These are phyloP conservation scores for Arenicola marina DNA, from an alignment of 2,888 invertebrate species.

Conservation along the genomic window DNA sequence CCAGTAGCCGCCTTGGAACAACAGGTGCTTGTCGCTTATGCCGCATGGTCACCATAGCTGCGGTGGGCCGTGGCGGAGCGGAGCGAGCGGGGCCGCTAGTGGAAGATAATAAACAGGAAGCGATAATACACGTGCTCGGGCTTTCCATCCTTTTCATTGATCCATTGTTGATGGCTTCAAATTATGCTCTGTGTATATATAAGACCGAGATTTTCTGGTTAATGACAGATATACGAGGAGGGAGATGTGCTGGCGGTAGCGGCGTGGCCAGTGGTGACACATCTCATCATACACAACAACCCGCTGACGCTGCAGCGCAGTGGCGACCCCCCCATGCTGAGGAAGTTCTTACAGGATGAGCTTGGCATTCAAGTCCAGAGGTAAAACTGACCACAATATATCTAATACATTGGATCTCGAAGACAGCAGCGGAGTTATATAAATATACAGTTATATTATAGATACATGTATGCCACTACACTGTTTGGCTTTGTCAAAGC, in stretches of 20 bases:
- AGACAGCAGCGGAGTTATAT: background rate
- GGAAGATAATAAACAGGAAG: background rate
- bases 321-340: conserved; percentile 56
- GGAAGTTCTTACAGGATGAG: conserved; percentile 51
- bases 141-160: no score
- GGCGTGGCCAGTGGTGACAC: conserved; percentile 57
- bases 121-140: no score
- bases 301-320: conserved; percentile 50
- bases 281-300: conserved; percentile 54
- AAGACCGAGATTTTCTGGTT: no score
- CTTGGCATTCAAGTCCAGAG: conserved; percentile 53
- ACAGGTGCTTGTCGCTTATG: no score
- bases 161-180: no score
- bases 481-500: no score
- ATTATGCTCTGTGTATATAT: no score
- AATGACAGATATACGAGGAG: conserved; percentile 48
- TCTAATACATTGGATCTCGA: background rate
- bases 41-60: no score
- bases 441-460: background rate
- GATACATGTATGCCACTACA: background rate
- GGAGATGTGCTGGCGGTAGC: conserved; percentile 56
- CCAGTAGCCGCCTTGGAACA: no score
- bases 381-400: conserved; percentile 14
- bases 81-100: no score
- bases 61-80: no score